Conservation (phyloP, 2,888 invertebrate genomes). For the Augiades crinisus region DNA sequence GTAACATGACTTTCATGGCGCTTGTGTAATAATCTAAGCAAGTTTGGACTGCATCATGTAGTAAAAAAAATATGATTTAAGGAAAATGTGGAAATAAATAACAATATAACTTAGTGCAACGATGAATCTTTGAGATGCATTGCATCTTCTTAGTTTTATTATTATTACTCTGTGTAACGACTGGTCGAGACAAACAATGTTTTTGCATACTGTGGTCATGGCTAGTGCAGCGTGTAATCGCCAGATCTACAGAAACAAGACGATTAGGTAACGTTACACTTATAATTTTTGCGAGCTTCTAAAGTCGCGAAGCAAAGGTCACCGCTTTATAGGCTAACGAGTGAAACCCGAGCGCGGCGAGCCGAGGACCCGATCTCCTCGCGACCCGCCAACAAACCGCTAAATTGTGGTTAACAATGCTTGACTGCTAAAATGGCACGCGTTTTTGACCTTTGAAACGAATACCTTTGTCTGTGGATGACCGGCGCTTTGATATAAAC, state of each 20-base stretch:
- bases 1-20: no score
- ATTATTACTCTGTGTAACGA: no score
- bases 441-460: conserved; percentile 21
- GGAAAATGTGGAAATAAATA: no score
- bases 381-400: conserved; percentile 13
- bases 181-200: no score
- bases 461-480: conserved; percentile 19
- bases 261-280: background rate
- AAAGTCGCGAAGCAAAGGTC: conserved; percentile 12
- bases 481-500: conserved; percentile 3
- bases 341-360: conserved; percentile 1
- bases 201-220: no score
- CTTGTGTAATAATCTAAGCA: no score
- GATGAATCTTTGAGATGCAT: no score
- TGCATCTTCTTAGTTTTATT: no score
- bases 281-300: conserved; percentile 12
- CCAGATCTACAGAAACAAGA: background rate
- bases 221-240: background rate
- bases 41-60: no score
- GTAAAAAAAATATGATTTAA: no score
- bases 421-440: conserved; percentile 26
- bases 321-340: conserved; percentile 17
- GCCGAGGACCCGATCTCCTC: conserved; percentile 8
- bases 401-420: conserved; percentile 27
- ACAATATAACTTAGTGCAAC: no score